Conservation (phyloP, 2,888 invertebrate genomes). For the Plutella xylostella region DNA sequence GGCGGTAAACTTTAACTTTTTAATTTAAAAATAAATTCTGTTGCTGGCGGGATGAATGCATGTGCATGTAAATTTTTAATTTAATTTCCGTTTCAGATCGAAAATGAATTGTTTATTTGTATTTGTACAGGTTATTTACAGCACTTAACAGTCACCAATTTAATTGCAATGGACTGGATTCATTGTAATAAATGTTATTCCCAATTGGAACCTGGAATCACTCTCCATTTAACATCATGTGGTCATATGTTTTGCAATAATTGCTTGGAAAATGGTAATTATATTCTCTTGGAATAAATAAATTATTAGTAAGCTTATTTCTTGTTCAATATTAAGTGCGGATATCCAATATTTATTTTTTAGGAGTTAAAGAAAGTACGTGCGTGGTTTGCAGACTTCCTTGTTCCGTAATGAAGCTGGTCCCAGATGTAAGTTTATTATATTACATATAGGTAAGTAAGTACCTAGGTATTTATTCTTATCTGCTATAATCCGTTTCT, state of each 20-base stretch:
- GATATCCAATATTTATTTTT: slow-evolving; percentile 5
- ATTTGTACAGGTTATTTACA: not conserved
- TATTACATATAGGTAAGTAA: not conserved
- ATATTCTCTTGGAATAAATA: not conserved
- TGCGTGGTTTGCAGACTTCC: slow-evolving; percentile 56
- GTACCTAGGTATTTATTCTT: not conserved
- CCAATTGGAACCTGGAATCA: slow-evolving; percentile 53
- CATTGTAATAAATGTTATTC: slow-evolving; percentile 63
- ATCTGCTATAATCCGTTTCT: too few species aligned
- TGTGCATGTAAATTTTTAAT: too few species aligned
- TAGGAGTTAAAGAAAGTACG: slow-evolving; percentile 50
- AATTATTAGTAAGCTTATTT: not conserved
- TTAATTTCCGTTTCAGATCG: too few species aligned
- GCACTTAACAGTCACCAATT: slow-evolving; percentile 10
- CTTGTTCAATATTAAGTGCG: not conserved
- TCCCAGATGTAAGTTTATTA: slow-evolving; percentile 45
- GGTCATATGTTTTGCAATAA: slow-evolving; percentile 66
- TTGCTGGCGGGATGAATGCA: too few species aligned
- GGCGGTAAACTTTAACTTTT: slow-evolving; percentile 6
- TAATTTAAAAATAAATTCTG: too few species aligned
- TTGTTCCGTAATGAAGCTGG: slow-evolving; percentile 58
- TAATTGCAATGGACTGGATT: slow-evolving; percentile 57
- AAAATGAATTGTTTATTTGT: slow-evolving; percentile 2
- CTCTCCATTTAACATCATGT: slow-evolving; percentile 61
- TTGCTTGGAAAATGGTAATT: slow-evolving; percentile 50